These are phyloP conservation scores for Athalia circularis DNA, from an alignment of 2,888 invertebrate species.

Conservation along the genomic window DNA sequence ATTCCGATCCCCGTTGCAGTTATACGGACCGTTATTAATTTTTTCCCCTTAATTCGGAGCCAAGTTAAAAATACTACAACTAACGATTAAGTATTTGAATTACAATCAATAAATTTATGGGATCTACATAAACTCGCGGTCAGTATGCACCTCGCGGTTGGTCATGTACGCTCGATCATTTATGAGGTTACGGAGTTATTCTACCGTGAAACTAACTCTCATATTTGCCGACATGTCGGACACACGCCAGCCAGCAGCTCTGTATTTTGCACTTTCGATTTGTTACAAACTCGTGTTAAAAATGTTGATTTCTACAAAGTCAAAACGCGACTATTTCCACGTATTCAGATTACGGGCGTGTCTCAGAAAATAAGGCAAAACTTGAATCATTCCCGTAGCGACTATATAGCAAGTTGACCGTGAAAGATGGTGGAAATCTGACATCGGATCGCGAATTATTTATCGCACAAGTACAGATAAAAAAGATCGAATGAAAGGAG, in stretches of 20 bases:
- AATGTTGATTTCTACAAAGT: not conserved
- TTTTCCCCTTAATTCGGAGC: not conserved
- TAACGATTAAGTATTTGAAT: not conserved
- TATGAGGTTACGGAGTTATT: not conserved
- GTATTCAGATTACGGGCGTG: not conserved
- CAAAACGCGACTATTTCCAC: not conserved
- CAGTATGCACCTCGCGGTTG: not conserved
- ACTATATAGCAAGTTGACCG: too few species aligned
- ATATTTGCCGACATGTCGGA: not conserved
- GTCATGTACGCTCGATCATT: constrained; percentile 1
- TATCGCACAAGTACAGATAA: not conserved
- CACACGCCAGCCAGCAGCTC: not conserved
- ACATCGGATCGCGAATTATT: too few species aligned
- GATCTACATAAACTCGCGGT: not conserved
- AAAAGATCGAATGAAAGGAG: not conserved
- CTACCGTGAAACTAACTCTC: constrained; percentile 19
- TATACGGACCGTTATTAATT: not conserved
- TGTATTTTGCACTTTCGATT: constrained; percentile 10
- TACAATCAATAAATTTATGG: not conserved
- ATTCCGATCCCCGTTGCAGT: not conserved
- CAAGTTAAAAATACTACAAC: not conserved
- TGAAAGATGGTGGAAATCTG: not conserved
- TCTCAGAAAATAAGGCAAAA: too few species aligned
- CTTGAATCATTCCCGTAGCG: too few species aligned
- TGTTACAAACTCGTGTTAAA: not conserved